Percentiles rank a stretch among this genome's conserved stretches.
phyloP scores from a whole-genome alignment of 2,113 vertebrate species.

The Strigops habroptila region DNA sequence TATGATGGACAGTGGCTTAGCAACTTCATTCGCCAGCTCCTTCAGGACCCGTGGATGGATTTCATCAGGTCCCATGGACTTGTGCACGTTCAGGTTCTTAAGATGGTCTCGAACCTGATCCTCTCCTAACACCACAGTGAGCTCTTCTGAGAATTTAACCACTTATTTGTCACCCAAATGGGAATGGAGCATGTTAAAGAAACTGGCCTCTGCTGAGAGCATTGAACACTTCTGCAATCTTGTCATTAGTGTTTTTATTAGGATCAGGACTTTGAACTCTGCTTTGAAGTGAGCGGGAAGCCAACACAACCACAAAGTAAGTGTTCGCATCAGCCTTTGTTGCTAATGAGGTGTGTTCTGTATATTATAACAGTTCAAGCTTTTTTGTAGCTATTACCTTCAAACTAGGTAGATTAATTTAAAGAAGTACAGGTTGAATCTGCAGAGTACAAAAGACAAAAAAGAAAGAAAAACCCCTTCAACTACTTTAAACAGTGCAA shows the following conservation, averaged over 20 bases:
- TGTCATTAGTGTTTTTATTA: not conserved
- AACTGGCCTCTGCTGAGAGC: not conserved
- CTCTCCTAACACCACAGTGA: too few species aligned
- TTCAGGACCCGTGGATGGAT: too few species aligned
- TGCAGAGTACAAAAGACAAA: not conserved
- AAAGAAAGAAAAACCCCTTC: fast-evolving
- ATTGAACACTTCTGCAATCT: not conserved
- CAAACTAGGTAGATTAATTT: not conserved
- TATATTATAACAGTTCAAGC: not conserved
- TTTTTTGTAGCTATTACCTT: not conserved
- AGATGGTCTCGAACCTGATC: too few species aligned
- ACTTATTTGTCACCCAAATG: not conserved
- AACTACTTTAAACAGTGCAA: not conserved
- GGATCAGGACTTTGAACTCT: not conserved
- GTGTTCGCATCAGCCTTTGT: not conserved
- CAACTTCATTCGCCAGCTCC: too few species aligned
- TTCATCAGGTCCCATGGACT: too few species aligned
- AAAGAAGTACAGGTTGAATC: not conserved
- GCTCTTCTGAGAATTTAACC: not conserved
- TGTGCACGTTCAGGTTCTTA: too few species aligned
- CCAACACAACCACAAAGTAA: not conserved
- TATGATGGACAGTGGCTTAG: too few species aligned
- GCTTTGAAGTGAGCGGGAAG: not conserved
- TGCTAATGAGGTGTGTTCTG: not conserved
- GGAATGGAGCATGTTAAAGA: not conserved